Base-by-base conservation (phyloP, 1,140 invertebrate genomes). In the Tetramorium alpestre region DNA sequence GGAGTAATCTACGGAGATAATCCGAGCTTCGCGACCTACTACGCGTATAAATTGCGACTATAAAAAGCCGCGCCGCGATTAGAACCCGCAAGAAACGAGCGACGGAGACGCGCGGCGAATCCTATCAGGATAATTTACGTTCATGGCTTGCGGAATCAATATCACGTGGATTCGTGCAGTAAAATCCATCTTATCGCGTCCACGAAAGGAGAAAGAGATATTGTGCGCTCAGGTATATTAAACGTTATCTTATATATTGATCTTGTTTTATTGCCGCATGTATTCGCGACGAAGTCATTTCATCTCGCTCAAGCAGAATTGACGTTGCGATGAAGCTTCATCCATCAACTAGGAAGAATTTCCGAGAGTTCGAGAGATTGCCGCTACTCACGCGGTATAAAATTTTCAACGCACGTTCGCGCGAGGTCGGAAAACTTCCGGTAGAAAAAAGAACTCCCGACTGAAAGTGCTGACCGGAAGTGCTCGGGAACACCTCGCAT, bases 121-220 rank as follows among this genome's bases (percentile, higher is more conserved):
- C 78, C 78, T 70, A 70, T 70, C 64, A n/a, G 28, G 49, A 28
- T 70, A 70, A 81, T 70, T 70, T 81, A 81, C 22, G 49, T 44
- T 44, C 25, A 44, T 11, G 33, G 38, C 38, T 58, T 16, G 64
- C 49, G 10, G 38, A 81, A 56, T 81, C 65, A 56, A 81, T 81
- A 56, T 22, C 33, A n/a, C 49, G 47, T 49, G 8, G 16, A 13
- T 78, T 65, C 41, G 41, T 54, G 69, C 25, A 38, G 10, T 73
- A 58, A 82, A 73, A 51, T 82, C 54, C 25, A 49, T 49, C 51
- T 73, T 84, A 75, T 60, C 69, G 56, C 25, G 18, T n/a, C 5
- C 1, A 16, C 18, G 6, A 28, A 54, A 13, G 33, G 13, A 25
- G 41, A 69, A 49, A 11, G 7, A 11, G 64, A 41, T 65, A 65